Evolutionary conservation across 2,797 vertebrate genomes (phyloP), one percentile per base, ranked within the genome.

Genomic region (Typhlichthys subterraneus): DNA sequence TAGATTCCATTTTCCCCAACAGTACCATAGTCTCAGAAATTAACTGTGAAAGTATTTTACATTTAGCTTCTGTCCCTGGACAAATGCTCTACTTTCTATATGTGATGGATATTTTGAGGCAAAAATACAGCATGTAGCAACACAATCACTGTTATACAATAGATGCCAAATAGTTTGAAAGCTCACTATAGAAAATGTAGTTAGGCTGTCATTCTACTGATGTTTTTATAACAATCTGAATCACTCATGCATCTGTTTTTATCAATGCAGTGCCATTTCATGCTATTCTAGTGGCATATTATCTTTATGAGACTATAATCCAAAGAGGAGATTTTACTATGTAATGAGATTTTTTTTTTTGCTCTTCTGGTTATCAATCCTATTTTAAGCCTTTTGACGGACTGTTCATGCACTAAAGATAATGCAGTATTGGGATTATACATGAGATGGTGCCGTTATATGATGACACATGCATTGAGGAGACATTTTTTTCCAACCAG

Each of bases 351-450:
- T 84, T 86, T 38, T 59, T 71, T 81, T 58, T 31, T 11, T 50
- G 77, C 75, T 71, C 57, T 12, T 68, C 77, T 70, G 55, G 77
- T 76, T 76, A 71, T 63, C 64, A 86, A 76, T 72, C 19, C 17
- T 23, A 72, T 80, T 80, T 75, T 72, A 68, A 87, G 82, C 72
- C 81, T 65, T 72, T 77, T 81, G 78, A 88, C 90, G 84, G 76
- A 87, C 84, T 80, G 80, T 81, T 77, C 65, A 84, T 84, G 77
- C 82, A 78, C 79, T 63, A 59, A 81, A 85, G 86, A 90, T 89
- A 87, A 91, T 72, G 59, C 81, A 81, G 81, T 87, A 85, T 85
- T 80, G 81, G 69, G 79, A 86, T 86, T 87, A 82, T 87, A 82
- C 79, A 80, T 82, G 77, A 72, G 85, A 86, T 76, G 79, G 77